Conservation (phyloP, 1,140 invertebrate species). For the Tetramorium parvispinum region DNA sequence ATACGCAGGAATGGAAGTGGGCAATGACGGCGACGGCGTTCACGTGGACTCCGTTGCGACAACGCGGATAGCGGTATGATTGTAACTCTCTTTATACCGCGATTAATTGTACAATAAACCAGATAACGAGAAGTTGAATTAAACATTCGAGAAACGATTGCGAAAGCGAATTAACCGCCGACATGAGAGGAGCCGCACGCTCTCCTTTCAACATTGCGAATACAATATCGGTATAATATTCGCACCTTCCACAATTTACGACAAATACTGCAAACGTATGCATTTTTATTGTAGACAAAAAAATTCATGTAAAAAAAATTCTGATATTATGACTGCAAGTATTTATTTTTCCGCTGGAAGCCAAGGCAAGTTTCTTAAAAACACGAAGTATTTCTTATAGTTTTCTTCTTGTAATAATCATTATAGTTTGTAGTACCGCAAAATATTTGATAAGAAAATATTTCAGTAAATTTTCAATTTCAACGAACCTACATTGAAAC, state of each 20-base stretch:
- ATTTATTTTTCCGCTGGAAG: neutral
- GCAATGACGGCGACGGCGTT: constrained; percentile 12
- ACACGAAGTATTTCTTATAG: neutral
- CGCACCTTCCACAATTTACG: neutral
- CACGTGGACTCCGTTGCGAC: constrained; percentile 59
- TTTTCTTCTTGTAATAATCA: neutral
- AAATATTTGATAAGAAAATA: neutral
- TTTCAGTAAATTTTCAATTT: neutral
- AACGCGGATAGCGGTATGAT: constrained; percentile 62
- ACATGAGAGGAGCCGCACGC: neutral
- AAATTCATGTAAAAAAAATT: neutral
- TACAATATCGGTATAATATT: neutral
- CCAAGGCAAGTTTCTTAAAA: neutral
- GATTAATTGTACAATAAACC: constrained; percentile 66
- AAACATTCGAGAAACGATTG: constrained; percentile 50
- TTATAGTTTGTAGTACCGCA: neutral
- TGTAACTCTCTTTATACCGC: constrained; percentile 64
- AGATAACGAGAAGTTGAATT: constrained; percentile 70
- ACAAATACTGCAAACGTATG: neutral
- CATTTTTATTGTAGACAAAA: neutral
- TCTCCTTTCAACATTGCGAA: constrained; percentile 13
- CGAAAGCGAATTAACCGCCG: constrained; percentile 8
- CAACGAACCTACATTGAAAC: neutral
- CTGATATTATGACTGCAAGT: neutral
- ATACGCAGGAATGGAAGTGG: constrained; percentile 59